Evolutionary conservation across 2,113 vertebrate species (phyloP).

Genomic region (Athene cunicularia): DNA sequence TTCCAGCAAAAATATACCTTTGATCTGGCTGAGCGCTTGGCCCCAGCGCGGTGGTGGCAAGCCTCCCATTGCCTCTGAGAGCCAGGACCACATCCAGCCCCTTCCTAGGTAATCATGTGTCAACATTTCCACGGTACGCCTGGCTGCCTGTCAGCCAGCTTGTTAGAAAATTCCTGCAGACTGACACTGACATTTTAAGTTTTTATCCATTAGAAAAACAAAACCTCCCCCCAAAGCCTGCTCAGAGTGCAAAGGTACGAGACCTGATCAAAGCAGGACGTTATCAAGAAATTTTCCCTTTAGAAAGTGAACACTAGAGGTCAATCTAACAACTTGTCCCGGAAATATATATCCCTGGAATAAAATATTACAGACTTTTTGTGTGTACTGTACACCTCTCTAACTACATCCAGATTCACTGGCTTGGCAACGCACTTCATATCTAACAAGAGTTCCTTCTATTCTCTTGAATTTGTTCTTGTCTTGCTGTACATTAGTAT

Average conservation of each 20-base stretch:
- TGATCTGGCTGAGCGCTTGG: background rate
- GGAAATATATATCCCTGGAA: slow-evolving; percentile 39
- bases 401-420: slow-evolving; percentile 48
- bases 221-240: background rate
- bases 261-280: background rate
- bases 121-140: background rate
- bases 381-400: background rate
- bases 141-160: slow-evolving; percentile 35
- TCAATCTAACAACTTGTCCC: slow-evolving; percentile 47
- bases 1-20: slow-evolving; percentile 21
- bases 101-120: slow-evolving; percentile 7
- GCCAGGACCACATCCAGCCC: slow-evolving; percentile 18
- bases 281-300: background rate
- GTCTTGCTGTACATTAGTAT: background rate
- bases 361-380: slow-evolving; percentile 37
- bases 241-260: background rate
- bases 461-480: slow-evolving; percentile 10
- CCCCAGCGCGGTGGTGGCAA: background rate
- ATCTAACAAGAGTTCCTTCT: slow-evolving; percentile 41
- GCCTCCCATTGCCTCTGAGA: background rate
- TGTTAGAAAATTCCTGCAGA: background rate
- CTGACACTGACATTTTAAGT: background rate
- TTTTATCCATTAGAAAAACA: background rate
- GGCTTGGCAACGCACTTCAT: background rate
- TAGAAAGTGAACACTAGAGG: slow-evolving; percentile 63